Evolutionary conservation across 2,113 vertebrate genomes (phyloP), one percentile per base, ranked within the genome.

Genomic region (Pterocles gutturalis): DNA sequence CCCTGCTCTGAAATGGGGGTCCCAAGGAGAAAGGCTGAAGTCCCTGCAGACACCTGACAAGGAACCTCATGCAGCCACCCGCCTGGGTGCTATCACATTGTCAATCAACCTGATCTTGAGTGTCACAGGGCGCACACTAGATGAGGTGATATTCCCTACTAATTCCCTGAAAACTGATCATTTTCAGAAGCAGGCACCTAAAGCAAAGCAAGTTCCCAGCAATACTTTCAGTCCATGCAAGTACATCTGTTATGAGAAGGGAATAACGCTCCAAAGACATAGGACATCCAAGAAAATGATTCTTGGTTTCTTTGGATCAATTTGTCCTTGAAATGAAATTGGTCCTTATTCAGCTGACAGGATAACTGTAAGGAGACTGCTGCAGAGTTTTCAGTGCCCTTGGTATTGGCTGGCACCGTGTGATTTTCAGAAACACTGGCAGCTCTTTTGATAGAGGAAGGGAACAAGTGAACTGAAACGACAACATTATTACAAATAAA

Each of bases 71-170:
- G 10, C 67, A 83, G 20, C 29, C 29, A 29, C 8, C 16, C 3
- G 8, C 46, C 26, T 20, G 19, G 34, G 7, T 34, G 26, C 7
- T 25, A 18, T 33, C 0, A 0, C 29, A 29, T 10, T 7, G 9
- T 11, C 71, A 10, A 22, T 41, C 66, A 81, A 13, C 7, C 16
- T 33, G 11, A 9, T 61, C 34, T 38, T 66, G 17, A 70, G 29
- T 17, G 10, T n/a, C 60, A 53, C 21, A 1, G 0, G 10, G 15
- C 7, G 3, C 36, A 73, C n/a, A n/a, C 11, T 43, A 48, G 54
- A 29, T 17, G 15, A 66, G 8, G 3, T 43, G 45, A 48, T 61
- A 83, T n/a, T 67, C 33, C 19, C 38, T 49, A 29, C 14, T 14
- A 10, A 58, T 33, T 75, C 51, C 25, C 43, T 70, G 34, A 82